A percentile compares a stretch with the other conserved stretches of the same genome.
Conservation (phyloP, 2,888 invertebrate genomes). For the Caradrina kadenii region DNA sequence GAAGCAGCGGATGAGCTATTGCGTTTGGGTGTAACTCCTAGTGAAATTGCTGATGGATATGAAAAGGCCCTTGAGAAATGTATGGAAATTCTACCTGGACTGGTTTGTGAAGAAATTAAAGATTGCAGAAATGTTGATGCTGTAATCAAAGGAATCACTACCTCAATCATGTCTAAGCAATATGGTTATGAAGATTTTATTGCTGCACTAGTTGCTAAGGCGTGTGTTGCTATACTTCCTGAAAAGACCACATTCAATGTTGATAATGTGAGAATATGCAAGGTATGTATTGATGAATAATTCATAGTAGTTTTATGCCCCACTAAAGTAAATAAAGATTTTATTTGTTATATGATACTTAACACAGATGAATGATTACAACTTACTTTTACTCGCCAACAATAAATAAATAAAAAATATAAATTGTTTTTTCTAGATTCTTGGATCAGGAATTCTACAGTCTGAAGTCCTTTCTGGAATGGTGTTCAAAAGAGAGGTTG, state of each 20-base stretch:
- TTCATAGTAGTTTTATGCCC: background rate
- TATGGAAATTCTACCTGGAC: slow-evolving; percentile 96
- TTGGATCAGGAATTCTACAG: slow-evolving; percentile 95
- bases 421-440: slow-evolving; percentile 84
- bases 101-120: slow-evolving; percentile 95
- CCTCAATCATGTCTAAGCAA: slow-evolving; percentile 99
- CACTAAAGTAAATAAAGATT: background rate
- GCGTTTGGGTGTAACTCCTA: slow-evolving; percentile 98
- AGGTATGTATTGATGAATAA: slow-evolving; percentile 85
- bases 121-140: slow-evolving; percentile 92
- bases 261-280: slow-evolving; percentile 98
- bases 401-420: background rate
- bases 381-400: too few relatives aligned
- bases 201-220: slow-evolving; percentile 95
- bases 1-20: slow-evolving; percentile 98
- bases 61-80: slow-evolving; percentile 97
- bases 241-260: slow-evolving; percentile 98
- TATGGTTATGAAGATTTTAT: slow-evolving; percentile 99
- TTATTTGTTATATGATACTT: too few relatives aligned
- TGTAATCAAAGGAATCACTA: slow-evolving; percentile 93
- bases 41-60: slow-evolving; percentile 98
- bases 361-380: too few relatives aligned
- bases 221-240: slow-evolving; percentile 96
- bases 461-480: slow-evolving; percentile 97
- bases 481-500: slow-evolving; percentile 99